Conservation (phyloP, 2,797 vertebrate species). For the Danio aesculapii region DNA sequence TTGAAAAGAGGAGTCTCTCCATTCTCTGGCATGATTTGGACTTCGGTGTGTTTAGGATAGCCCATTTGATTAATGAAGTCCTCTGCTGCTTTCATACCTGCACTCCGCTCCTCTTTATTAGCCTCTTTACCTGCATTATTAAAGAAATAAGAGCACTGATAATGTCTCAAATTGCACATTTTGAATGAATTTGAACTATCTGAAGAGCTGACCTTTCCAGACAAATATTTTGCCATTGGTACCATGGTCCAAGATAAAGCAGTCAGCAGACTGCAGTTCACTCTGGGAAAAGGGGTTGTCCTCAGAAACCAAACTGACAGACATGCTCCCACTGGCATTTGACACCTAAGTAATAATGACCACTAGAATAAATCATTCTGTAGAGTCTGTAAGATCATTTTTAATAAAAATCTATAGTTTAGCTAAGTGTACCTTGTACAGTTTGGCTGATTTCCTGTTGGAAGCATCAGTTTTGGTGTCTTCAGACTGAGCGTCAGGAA, state of each 20-base stretch:
- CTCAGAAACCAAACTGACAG: constrained; percentile 66
- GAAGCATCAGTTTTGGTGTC: constrained; percentile 65
- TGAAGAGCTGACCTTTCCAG: constrained; percentile 74
- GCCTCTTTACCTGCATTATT: constrained; percentile 68
- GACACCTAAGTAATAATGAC: constrained; percentile 65
- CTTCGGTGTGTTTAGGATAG: constrained; percentile 69
- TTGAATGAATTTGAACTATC: background rate
- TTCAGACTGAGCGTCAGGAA: constrained; percentile 62
- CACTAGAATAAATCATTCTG: constrained; percentile 3
- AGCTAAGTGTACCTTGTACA: constrained; percentile 69
- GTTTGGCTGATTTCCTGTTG: constrained; percentile 67
- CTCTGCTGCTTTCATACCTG: constrained; percentile 64
- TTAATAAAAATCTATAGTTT: background rate
- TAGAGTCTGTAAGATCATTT: background rate
- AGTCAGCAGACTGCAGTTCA: constrained; percentile 69
- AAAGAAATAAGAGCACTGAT: background rate
- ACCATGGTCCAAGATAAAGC: constrained; percentile 76
- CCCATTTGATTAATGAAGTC: constrained; percentile 69
- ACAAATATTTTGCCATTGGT: constrained; percentile 69
- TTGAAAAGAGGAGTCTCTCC: constrained; percentile 77
- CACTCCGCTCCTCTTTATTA: constrained; percentile 65
- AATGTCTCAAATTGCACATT: background rate
- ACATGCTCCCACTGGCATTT: constrained; percentile 67
- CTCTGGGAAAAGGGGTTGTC: constrained; percentile 72
- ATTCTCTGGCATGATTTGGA: constrained; percentile 72